Percentiles rank a stretch among this genome's conserved stretches.
phyloP scores from a whole-genome alignment of 2,888 invertebrate genomes.

The Yponomeuta cagnagella region DNA sequence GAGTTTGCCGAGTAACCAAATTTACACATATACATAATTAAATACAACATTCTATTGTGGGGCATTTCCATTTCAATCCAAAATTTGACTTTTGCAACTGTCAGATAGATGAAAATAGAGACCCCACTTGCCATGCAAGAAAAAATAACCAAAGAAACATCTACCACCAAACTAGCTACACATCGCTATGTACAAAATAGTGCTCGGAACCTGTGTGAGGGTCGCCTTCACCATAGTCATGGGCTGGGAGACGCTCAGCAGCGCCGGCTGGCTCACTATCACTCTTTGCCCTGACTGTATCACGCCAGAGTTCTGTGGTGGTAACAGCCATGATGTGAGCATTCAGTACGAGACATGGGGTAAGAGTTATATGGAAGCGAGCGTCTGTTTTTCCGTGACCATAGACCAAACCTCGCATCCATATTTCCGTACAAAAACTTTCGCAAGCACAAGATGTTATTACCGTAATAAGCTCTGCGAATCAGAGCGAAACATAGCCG shows the following conservation, averaged over 20 bases:
- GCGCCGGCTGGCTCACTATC: slow-evolving; percentile 59
- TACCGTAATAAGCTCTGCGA: too few relatives aligned
- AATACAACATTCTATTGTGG: too few relatives aligned
- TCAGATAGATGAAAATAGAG: background rate
- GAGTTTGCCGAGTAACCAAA: too few relatives aligned
- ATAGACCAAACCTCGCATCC: too few relatives aligned
- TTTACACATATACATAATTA: too few relatives aligned
- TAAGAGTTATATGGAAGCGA: too few relatives aligned
- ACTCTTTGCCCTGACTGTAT: slow-evolving; percentile 68
- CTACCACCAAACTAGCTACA: slow-evolving; percentile 6
- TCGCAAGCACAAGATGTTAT: too few relatives aligned
- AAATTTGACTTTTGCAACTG: background rate
- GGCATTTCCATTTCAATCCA: background rate
- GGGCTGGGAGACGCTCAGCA: slow-evolving; percentile 61
- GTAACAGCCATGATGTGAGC: background rate
- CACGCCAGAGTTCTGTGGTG: slow-evolving; percentile 62
- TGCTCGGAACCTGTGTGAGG: slow-evolving; percentile 18
- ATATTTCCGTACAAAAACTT: too few relatives aligned
- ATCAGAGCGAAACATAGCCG: too few relatives aligned
- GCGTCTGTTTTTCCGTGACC: too few relatives aligned
- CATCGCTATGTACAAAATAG: slow-evolving; percentile 13
- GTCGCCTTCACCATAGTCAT: slow-evolving; percentile 56
- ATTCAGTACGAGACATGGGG: too few relatives aligned
- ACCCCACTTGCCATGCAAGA: background rate
- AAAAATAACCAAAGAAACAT: background rate